A percentile compares a stretch with the other conserved stretches of the same genome.
Conservation (phyloP, 2,888 invertebrate species). For the Scaptomyza tumidula region DNA sequence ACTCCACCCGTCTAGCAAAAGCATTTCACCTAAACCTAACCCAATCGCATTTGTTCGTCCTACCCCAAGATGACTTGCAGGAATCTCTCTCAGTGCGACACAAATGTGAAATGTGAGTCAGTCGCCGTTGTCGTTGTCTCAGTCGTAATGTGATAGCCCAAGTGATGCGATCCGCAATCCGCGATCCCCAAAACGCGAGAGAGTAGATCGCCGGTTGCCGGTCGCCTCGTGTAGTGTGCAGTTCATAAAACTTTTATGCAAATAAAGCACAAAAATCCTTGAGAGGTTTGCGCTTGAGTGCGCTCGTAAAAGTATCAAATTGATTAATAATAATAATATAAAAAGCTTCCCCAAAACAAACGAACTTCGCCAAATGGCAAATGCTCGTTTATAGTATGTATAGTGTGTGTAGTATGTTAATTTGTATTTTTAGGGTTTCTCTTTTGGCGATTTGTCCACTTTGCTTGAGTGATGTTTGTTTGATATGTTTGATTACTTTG, state of each 20-base stretch:
- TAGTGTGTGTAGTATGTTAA: constrained; percentile 1
- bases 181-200: constrained; percentile 22
- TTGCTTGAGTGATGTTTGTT: constrained; percentile 75
- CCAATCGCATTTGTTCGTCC: constrained; percentile 38
- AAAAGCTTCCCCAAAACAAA: constrained; percentile 59
- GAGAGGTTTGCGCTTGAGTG: constrained; percentile 76
- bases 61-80: constrained; percentile 76
- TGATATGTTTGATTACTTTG: constrained; percentile 78
- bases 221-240: constrained; percentile 23
- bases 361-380: constrained; percentile 50
- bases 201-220: constrained; percentile 10
- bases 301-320: constrained; percentile 79
- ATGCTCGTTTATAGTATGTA: constrained; percentile 2
- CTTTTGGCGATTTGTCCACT: constrained; percentile 66
- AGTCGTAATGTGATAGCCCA: constrained; percentile 72
- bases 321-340: constrained; percentile 76
- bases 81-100: constrained; percentile 56
- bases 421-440: constrained; percentile 11
- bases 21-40: constrained; percentile 1
- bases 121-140: constrained; percentile 17
- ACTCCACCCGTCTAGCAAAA: neutral
- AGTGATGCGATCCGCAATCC: constrained; percentile 55
- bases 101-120: constrained; percentile 77
- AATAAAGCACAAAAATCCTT: constrained; percentile 71
- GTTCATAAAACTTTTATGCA: constrained; percentile 74